Evolutionary conservation across 2,888 invertebrate genomes (phyloP).

Genomic region (Ecdyonurus torrentis): DNA sequence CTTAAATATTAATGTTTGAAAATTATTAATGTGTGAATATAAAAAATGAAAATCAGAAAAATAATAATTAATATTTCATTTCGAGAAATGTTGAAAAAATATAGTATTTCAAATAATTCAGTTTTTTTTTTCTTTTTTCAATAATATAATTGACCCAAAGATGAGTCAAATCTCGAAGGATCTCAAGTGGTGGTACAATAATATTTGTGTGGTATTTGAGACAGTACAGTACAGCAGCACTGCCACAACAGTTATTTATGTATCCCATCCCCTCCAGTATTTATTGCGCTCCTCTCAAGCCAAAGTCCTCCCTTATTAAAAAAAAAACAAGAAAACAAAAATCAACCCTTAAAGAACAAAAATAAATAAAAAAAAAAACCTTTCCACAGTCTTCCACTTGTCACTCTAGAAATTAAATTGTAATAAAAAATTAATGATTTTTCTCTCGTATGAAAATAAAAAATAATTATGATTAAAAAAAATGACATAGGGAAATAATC

Average conservation of each 20-base stretch:
- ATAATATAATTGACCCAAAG: neutral
- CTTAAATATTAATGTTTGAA: neutral
- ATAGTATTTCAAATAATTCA: neutral
- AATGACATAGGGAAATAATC: neutral
- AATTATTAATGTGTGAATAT: neutral
- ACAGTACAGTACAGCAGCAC: neutral
- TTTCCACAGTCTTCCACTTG: neutral
- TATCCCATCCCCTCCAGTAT: neutral
- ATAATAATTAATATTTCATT: conserved; percentile 3
- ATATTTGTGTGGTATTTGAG: neutral
- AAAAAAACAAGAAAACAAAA: too few relatives aligned
- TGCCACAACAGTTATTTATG: neutral
- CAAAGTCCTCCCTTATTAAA: neutral
- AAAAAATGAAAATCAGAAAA: neutral
- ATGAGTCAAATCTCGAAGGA: neutral
- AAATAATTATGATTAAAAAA: too few relatives aligned
- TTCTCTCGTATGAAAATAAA: too few relatives aligned
- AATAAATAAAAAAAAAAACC: too few relatives aligned
- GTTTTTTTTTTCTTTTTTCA: neutral
- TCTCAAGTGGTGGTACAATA: neutral
- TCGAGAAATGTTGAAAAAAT: neutral
- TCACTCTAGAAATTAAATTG: neutral
- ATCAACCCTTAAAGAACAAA: too few relatives aligned
- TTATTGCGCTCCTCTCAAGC: neutral
- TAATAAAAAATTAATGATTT: neutral